These are phyloP conservation scores for Gouania willdenowi DNA, from an alignment of 2,797 vertebrate genomes.

Conservation along the genomic window DNA sequence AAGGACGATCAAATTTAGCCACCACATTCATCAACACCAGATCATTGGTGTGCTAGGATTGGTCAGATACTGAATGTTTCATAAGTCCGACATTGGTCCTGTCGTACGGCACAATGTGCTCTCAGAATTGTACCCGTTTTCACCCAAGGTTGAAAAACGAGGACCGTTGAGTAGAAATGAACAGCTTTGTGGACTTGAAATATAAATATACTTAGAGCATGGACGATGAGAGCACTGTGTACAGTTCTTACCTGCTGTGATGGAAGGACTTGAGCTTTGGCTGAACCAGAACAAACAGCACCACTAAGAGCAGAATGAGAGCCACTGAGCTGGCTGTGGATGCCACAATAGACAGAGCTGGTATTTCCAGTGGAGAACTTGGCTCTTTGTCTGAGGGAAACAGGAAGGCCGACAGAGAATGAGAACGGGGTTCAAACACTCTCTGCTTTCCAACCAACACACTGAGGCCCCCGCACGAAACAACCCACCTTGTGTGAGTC, in stretches of 20 bases:
- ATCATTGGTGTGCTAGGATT: no score
- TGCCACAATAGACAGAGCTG: constrained; percentile 90
- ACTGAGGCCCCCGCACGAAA: not conserved
- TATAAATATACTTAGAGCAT: no score
- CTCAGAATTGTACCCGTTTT: no score
- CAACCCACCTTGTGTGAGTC: constrained; percentile 81
- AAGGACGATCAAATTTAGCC: no score
- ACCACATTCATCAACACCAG: no score
- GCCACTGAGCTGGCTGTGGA: constrained; percentile 92
- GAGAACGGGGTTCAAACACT: constrained; percentile 2
- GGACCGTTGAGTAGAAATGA: no score
- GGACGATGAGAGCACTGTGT: not conserved
- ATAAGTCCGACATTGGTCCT: no score
- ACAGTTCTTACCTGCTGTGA: constrained; percentile 84
- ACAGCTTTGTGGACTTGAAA: no score
- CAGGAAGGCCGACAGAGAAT: not conserved
- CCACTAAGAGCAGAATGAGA: constrained; percentile 92
- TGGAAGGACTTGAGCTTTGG: constrained; percentile 98
- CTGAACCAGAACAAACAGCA: constrained; percentile 94
- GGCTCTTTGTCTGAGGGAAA: constrained; percentile 83
- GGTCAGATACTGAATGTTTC: no score
- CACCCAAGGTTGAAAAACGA: no score
- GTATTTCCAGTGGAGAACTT: constrained; percentile 82
- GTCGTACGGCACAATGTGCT: no score
- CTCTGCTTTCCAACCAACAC: not conserved